A percentile compares a stretch with the other conserved stretches of the same genome.
Conservation (phyloP, 2,797 vertebrate genomes). For the Picus viridis region DNA sequence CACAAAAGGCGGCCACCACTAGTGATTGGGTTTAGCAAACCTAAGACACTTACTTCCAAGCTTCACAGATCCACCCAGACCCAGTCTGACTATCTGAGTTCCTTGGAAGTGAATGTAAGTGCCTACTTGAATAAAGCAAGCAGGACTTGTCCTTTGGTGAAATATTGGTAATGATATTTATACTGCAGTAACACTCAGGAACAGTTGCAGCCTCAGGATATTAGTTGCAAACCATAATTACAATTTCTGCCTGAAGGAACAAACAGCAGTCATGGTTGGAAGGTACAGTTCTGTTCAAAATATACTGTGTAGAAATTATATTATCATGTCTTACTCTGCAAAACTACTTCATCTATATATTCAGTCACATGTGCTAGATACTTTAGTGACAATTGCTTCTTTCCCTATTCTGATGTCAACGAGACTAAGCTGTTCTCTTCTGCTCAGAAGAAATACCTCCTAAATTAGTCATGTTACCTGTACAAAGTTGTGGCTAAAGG, state of each 20-base stretch:
- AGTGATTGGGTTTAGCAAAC: not conserved
- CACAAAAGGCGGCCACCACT: not conserved
- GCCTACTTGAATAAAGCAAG: not conserved
- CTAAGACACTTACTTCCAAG: not conserved
- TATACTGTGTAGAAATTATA: not conserved
- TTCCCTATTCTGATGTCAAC: not conserved
- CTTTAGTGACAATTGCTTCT: not conserved
- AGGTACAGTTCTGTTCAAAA: not conserved
- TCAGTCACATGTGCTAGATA: not conserved
- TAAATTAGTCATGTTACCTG: conserved; percentile 1
- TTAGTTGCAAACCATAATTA: not conserved
- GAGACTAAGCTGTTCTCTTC: not conserved
- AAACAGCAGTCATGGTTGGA: not conserved
- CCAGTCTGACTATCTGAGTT: not conserved
- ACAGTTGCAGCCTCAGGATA: not conserved
- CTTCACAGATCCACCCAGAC: not conserved
- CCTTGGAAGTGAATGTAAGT: not conserved
- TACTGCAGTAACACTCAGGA: not conserved
- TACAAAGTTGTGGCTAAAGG: not conserved
- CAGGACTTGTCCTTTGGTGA: not conserved
- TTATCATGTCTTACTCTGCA: not conserved
- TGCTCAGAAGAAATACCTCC: not conserved
- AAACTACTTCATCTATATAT: not conserved
- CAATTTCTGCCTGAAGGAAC: conserved; percentile 7
- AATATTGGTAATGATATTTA: not conserved